Evolutionary conservation across 2,797 vertebrate genomes (phyloP).

Genomic region (Myoxocephalus aenaeus): DNA sequence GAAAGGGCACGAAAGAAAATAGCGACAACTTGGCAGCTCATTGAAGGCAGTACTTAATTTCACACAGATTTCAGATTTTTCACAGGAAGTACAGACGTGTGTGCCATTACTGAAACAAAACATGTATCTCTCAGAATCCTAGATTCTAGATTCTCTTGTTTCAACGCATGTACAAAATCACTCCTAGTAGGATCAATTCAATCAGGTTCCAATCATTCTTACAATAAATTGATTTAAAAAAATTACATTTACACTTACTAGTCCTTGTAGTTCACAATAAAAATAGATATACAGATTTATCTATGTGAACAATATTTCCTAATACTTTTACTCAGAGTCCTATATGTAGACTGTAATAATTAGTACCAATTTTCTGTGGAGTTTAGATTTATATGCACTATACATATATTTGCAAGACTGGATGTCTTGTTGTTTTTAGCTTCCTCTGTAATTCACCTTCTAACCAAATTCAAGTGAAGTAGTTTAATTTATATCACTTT

Average conservation of each 20-base stretch:
- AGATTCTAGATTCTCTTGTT: not conserved
- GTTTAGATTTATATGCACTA: constrained; percentile 4
- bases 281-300: not conserved
- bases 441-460: not conserved
- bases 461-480: not conserved
- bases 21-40: not conserved
- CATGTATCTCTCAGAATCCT: not conserved
- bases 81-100: not conserved
- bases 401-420: not conserved
- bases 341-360: not conserved
- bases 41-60: not conserved
- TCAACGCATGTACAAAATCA: not conserved
- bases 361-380: not conserved
- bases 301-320: not conserved
- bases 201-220: not conserved
- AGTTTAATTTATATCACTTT: not conserved
- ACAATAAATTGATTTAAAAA: not conserved
- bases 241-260: not conserved
- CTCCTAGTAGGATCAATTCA: not conserved
- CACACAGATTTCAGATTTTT: not conserved
- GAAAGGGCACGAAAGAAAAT: constrained; percentile 2
- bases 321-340: not conserved
- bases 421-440: not conserved
- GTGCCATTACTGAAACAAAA: not conserved
- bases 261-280: not conserved